These are phyloP conservation scores for Venustoraphidia nigricollis DNA, from an alignment of 2,888 invertebrate genomes.

Conservation along the genomic window DNA sequence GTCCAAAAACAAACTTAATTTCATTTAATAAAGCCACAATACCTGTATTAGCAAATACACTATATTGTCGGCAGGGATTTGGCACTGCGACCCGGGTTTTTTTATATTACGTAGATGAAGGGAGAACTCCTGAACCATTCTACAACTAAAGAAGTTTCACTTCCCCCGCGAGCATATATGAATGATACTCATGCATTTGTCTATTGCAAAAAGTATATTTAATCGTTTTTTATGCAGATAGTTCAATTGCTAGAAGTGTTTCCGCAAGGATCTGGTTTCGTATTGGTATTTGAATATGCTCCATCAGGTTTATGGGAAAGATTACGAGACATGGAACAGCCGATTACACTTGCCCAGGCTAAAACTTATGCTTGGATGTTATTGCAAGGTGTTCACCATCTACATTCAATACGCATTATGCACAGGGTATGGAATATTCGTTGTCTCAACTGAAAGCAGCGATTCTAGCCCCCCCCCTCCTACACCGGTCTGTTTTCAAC, in stretches of 20 bases:
- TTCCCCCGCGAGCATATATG: too few relatives aligned
- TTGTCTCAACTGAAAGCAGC: background rate
- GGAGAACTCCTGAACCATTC: too few relatives aligned
- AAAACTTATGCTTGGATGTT: slow-evolving; percentile 84
- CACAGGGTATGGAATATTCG: slow-evolving; percentile 55
- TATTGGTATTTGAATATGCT: slow-evolving; percentile 87
- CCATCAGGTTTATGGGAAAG: slow-evolving; percentile 74
- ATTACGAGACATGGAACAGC: slow-evolving; percentile 49
- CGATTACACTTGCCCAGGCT: slow-evolving; percentile 56
- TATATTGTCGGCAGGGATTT: too few relatives aligned
- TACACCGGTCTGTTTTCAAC: too few relatives aligned
- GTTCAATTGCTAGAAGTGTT: slow-evolving; percentile 79
- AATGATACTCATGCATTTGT: too few relatives aligned
- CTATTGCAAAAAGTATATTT: slow-evolving; percentile 2
- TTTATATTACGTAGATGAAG: too few relatives aligned
- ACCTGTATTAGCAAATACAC: too few relatives aligned
- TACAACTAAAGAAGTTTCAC: too few relatives aligned
- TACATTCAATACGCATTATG: slow-evolving; percentile 82
- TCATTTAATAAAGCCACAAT: too few relatives aligned
- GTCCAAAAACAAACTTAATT: too few relatives aligned
- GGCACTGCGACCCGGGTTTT: too few relatives aligned
- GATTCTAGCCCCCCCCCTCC: too few relatives aligned
- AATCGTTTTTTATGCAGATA: slow-evolving; percentile 40
- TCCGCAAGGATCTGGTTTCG: slow-evolving; percentile 74
- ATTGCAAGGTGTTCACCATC: slow-evolving; percentile 72